Percentiles rank a stretch among this genome's conserved stretches.
phyloP scores from a whole-genome alignment of 2,797 vertebrate genomes.

The Pipistrellus pygmaeus region DNA sequence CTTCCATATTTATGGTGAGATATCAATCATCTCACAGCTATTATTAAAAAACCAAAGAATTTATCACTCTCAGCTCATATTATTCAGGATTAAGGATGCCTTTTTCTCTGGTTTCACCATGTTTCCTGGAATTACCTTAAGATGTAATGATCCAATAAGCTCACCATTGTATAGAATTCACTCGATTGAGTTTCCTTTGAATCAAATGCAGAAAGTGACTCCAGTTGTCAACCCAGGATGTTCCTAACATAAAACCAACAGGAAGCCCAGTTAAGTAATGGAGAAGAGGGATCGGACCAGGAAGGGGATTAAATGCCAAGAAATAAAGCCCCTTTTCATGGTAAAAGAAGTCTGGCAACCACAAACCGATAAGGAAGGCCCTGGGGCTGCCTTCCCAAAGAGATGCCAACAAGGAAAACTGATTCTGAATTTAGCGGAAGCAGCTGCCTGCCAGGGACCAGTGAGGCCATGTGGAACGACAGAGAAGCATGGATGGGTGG shows the following conservation, averaged over 20 bases:
- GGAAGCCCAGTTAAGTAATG: constrained; percentile 48
- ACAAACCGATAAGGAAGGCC: constrained; percentile 73
- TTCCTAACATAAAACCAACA: constrained; percentile 66
- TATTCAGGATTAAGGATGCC: background rate
- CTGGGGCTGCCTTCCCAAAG: constrained; percentile 60
- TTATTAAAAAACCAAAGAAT: constrained; percentile 17
- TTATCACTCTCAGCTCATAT: background rate
- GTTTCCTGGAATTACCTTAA: constrained; percentile 63
- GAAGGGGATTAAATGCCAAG: constrained; percentile 62
- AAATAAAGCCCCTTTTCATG: constrained; percentile 76
- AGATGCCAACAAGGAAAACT: constrained; percentile 60
- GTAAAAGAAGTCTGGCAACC: constrained; percentile 55
- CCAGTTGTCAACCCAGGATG: background rate
- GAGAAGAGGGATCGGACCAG: constrained; percentile 31
- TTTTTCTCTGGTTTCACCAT: constrained; percentile 5
- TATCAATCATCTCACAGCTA: background rate
- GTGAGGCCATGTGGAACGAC: rapidly evolving
- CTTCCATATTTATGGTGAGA: background rate
- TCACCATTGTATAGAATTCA: constrained; percentile 24
- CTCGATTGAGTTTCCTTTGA: constrained; percentile 11
- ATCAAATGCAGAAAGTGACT: constrained; percentile 47
- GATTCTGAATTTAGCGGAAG: constrained; percentile 17
- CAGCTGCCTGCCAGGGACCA: background rate
- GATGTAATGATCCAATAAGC: constrained; percentile 20
- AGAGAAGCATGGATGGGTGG: background rate